Evolutionary conservation across 1,140 invertebrate species (phyloP).

Genomic region (Cydia strobilella): DNA sequence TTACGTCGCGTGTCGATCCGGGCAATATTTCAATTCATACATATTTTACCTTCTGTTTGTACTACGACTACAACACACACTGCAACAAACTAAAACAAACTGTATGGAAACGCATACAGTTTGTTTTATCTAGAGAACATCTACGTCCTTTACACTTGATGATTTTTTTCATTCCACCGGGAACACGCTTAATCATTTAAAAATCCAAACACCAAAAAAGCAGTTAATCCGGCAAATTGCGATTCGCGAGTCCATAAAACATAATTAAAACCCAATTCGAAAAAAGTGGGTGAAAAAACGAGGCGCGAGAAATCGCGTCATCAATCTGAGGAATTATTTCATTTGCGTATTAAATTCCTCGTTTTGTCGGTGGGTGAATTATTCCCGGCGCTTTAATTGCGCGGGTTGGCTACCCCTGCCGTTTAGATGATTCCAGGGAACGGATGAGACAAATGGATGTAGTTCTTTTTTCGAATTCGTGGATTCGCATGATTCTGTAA

Average conservation of each 20-base stretch:
- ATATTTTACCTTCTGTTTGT: not conserved
- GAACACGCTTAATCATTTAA: not conserved
- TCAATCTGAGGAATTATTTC: constrained; percentile 79
- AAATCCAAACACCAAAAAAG: constrained; percentile 53
- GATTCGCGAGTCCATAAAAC: constrained; percentile 76
- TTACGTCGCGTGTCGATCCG: too few species aligned
- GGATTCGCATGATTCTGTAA: not conserved
- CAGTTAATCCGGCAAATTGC: constrained; percentile 76
- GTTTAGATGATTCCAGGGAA: constrained; percentile 49
- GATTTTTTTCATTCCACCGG: not conserved
- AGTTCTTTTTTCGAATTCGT: constrained; percentile 24
- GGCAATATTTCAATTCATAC: too few species aligned
- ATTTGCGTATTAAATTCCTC: constrained; percentile 78
- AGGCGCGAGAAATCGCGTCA: constrained; percentile 68
- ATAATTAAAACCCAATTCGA: constrained; percentile 77
- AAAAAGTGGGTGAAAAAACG: constrained; percentile 55
- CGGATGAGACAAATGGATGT: constrained; percentile 21
- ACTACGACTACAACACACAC: not conserved
- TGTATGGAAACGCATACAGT: too few species aligned
- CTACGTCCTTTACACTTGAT: not conserved
- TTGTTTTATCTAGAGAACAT: not conserved
- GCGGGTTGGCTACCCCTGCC: constrained; percentile 55
- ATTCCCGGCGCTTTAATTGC: constrained; percentile 74
- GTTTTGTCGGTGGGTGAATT: constrained; percentile 73
- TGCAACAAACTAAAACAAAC: too few species aligned